Evolutionary conservation across 2,797 vertebrate genomes (phyloP), one percentile per base, ranked within the genome.

Genomic region (Paedocypris micromegethes): DNA sequence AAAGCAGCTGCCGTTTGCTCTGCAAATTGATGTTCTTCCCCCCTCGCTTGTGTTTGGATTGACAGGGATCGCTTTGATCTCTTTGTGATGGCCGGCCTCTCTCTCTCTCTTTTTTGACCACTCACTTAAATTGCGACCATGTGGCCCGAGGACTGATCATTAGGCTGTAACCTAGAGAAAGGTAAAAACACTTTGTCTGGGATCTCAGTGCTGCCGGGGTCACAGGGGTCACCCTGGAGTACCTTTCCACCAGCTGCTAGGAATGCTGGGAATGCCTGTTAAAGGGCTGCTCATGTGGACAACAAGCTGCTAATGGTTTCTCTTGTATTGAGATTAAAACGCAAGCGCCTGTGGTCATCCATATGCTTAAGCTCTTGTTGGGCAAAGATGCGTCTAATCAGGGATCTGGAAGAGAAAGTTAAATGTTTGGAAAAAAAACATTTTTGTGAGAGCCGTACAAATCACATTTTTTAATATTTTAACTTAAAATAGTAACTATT

Each of bases 1-100:
- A 71, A 49, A 68, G 72, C 77, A 64, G 71, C 71, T 72, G 75
- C 67, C 60, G 78, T 77, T 73, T 74, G 71, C 78, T 69, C 67
- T 69, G 74, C 61, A 65, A 72, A 75, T 75, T 73, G 78, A 71
- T 71, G 78, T 66, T 66, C 70, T 60, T 64, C 38, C 6, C 70
- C 57, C 55, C 67, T 58, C 58, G 65, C 63, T 2, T 59, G 66
- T 55, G 66, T 70, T 67, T 70, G 55, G 62, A 61, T 64, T 45
- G 38, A 39, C 59, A 45, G 72, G 58, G 56, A 56, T 70, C 59
- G 68, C 71, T 75, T 75, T 79, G 75, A 79, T 75, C 78, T 77
- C 57, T 66, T 8, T 60, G 47, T 71, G 78, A 46, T 49, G 39
- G 58, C 41, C 2, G 59, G 58, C 66, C 44, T 64, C 8, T 48